phyloP scores from a whole-genome alignment of 2,888 invertebrate species.

The Pristionchus mayeri region DNA sequence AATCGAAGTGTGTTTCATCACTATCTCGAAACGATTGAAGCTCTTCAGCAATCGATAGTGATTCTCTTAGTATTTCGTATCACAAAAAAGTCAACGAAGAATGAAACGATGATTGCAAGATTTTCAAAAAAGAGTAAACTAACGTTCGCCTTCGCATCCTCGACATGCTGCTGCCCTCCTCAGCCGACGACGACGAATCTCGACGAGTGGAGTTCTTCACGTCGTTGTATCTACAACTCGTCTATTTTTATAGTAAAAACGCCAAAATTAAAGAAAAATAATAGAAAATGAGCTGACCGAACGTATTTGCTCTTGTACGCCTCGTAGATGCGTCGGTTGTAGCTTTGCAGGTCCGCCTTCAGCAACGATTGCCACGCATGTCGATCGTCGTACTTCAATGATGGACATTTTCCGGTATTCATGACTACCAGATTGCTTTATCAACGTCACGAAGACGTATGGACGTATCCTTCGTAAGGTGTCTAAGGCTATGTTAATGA shows the following conservation, averaged over 20 bases:
- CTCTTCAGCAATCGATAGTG: too few relatives aligned
- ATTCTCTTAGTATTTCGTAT: too few relatives aligned
- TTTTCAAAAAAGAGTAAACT: not conserved
- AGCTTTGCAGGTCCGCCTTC: slow-evolving; percentile 44
- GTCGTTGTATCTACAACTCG: not conserved
- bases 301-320: slow-evolving; percentile 76
- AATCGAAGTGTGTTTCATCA: too few relatives aligned
- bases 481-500: too few relatives aligned
- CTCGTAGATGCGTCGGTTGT: slow-evolving; percentile 71
- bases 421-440: too few relatives aligned
- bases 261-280: not conserved
- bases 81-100: too few relatives aligned
- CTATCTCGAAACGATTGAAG: too few relatives aligned
- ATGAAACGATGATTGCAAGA: too few relatives aligned
- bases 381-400: not conserved
- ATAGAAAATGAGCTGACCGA: slow-evolving; percentile 55
- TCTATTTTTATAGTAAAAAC: not conserved
- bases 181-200: not conserved
- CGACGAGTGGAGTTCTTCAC: not conserved
- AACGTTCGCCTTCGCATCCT: not conserved
- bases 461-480: too few relatives aligned
- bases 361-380: not conserved
- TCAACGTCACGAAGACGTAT: too few relatives aligned
- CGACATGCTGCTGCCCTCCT: not conserved
- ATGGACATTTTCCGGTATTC: too few relatives aligned